Evolutionary conservation across 2,888 invertebrate genomes (phyloP), one percentile per base, ranked within the genome.

Genomic region (Euzetes globulus): DNA sequence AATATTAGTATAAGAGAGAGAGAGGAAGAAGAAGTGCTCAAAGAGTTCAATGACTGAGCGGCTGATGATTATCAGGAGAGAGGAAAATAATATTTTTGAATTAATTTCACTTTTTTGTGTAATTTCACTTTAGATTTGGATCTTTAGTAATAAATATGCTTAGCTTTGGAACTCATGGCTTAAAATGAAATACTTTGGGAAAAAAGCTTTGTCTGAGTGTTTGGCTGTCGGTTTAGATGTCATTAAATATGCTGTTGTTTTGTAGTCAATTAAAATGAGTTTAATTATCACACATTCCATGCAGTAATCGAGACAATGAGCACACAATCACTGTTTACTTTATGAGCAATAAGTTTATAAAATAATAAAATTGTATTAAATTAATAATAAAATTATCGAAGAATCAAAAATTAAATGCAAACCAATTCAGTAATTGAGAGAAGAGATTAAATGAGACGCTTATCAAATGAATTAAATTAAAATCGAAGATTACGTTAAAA

Each of bases 211-310:
- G 15, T n/a, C 41, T 41, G 29, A 13, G 22, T 17, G 7, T 13
- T 29, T 29, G 27, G 1, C 60, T 27, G 60, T 60, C 17, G 22
- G 6, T 58, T 58, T 25, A 15, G 27, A 58, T 58, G 22, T 22
- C 19, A 19, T 37, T 33, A 27, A 5, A 27, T 68, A n/a, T 68
- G 22, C 33, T 63, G 1, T 4, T 29, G 15, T 29, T 19, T 19
- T 65, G 65, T 65, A 5, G 50, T 50, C 50, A 22, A 25, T 22
- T 27, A 33, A 63, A 63, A 63, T 63, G 63, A 63, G 63, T 68
- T 19, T 60, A 68, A 9, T 68, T 68, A 68, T 68, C 68, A 68
- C 68, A 68, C 68, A 68, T 41, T 41, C 37, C 68, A 68, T 68
- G 68, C 68, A 68, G 13, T 41, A 68, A 60, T 29, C 60, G 27